These are phyloP conservation scores for Liparis tanakae DNA, from an alignment of 2,797 vertebrate species.

Conservation along the genomic window DNA sequence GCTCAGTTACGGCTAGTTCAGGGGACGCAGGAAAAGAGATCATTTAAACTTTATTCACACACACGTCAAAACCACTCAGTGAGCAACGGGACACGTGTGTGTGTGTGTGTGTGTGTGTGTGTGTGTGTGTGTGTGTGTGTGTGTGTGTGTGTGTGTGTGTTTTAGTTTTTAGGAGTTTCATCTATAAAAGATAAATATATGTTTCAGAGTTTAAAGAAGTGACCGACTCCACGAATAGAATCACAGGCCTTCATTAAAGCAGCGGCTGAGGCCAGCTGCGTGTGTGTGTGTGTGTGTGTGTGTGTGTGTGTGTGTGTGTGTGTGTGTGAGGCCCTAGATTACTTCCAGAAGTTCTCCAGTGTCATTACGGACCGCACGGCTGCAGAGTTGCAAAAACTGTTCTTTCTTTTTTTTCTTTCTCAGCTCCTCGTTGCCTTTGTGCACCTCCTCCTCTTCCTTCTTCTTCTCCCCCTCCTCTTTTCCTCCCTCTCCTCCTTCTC, in stretches of 20 bases:
- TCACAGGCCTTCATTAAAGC: conserved; percentile 80
- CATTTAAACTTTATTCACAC: conserved; percentile 30
- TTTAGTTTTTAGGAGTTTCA: conserved; percentile 50
- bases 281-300: conserved; percentile 40
- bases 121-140: not conserved
- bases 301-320: conserved; percentile 36
- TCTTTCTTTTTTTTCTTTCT: conserved; percentile 15
- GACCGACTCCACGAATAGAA: conserved; percentile 76
- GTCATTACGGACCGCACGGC: conserved; percentile 78
- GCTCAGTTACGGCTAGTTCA: conserved; percentile 16
- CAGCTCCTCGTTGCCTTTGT: conserved; percentile 17
- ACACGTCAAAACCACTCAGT: conserved; percentile 37
- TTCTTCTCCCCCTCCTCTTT: conserved; percentile 2
- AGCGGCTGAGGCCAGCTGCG: too few species aligned
- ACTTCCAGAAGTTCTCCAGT: conserved; percentile 78
- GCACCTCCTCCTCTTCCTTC: conserved; percentile 6
- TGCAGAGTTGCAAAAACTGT: conserved; percentile 71
- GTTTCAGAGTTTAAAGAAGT: conserved; percentile 39
- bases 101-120: too few species aligned
- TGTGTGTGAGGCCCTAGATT: conserved; percentile 59
- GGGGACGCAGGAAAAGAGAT: conserved; percentile 55
- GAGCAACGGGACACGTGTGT: conserved; percentile 32
- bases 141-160: too few species aligned
- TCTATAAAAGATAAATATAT: conserved; percentile 67
- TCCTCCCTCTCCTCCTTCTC: too few species aligned